Conservation (phyloP, 2,797 vertebrate species). For the Centropyge bicolor region DNA sequence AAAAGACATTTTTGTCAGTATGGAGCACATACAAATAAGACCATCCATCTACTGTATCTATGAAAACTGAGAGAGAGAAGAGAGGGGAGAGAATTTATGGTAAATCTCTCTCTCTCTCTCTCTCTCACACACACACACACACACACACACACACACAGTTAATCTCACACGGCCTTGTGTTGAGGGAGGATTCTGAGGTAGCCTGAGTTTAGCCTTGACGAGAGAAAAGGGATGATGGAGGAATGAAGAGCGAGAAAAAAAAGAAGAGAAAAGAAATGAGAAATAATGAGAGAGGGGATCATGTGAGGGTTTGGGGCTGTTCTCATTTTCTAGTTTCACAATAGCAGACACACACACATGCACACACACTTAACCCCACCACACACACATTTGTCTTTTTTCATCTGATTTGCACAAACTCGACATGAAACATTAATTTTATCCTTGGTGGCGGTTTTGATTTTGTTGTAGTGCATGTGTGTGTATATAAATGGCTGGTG, state of each 20-base stretch:
- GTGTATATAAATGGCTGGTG: slow-evolving; percentile 11
- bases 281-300: slow-evolving; percentile 7
- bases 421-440: background rate
- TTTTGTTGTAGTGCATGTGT: background rate
- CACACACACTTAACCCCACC: background rate
- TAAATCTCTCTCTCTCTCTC: background rate
- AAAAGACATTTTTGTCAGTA: slow-evolving; percentile 43
- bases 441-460: background rate
- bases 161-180: slow-evolving; percentile 58
- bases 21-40: slow-evolving; percentile 40
- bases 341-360: background rate
- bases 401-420: background rate
- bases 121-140: slow-evolving; percentile 11
- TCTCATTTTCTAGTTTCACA: slow-evolving; percentile 33
- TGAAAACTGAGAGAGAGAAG: slow-evolving; percentile 16
- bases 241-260: slow-evolving; percentile 9
- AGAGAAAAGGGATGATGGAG: slow-evolving; percentile 8
- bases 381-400: background rate
- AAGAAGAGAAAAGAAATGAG: slow-evolving; percentile 12
- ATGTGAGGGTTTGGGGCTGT: slow-evolving; percentile 24
- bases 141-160: slow-evolving; percentile 29
- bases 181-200: slow-evolving; percentile 50
- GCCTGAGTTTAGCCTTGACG: slow-evolving; percentile 55
- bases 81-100: slow-evolving; percentile 40
- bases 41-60: slow-evolving; percentile 30